Evolutionary conservation across 2,113 vertebrate species (phyloP).

Genomic region (Chascanopsetta lugubris): DNA sequence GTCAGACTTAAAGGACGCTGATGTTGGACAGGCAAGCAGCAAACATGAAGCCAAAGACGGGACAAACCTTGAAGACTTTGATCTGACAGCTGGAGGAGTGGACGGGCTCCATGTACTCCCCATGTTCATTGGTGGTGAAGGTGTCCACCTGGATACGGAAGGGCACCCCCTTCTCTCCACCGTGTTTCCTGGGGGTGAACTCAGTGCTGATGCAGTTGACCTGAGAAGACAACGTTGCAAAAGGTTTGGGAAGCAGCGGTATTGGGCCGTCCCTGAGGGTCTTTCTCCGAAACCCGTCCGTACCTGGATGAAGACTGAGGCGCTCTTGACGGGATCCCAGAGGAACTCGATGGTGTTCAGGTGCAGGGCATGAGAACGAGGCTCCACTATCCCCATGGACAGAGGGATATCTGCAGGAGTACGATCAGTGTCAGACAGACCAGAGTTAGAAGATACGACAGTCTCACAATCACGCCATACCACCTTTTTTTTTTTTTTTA

Average conservation of each 20-base stretch:
- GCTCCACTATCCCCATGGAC: conserved; percentile 92
- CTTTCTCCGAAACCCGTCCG: neutral
- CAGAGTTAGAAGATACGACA: no score
- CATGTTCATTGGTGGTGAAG: conserved; percentile 87
- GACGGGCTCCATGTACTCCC: conserved; percentile 89
- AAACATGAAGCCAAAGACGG: neutral
- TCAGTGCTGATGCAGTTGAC: conserved; percentile 98
- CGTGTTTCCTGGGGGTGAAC: conserved; percentile 94
- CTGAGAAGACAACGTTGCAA: conserved; percentile 62
- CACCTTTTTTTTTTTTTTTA: no score
- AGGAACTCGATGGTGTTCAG: conserved; percentile 94
- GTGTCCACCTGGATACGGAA: conserved; percentile 95
- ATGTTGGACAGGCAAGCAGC: neutral
- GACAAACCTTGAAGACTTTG: conserved; percentile 95
- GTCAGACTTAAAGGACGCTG: neutral
- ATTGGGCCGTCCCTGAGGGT: neutral
- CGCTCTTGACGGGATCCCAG: conserved; percentile 91
- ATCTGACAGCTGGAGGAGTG: conserved; percentile 96
- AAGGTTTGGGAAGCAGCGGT: neutral
- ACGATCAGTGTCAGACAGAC: neutral
- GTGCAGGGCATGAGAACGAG: conserved; percentile 88
- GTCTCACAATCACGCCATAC: no score
- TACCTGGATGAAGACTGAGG: conserved; percentile 94
- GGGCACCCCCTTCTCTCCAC: conserved; percentile 94
- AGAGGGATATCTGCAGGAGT: conserved; percentile 89